Percentiles rank a stretch among this genome's conserved stretches.
phyloP scores from a whole-genome alignment of 2,113 vertebrate genomes.

The Percopsis transmontana region DNA sequence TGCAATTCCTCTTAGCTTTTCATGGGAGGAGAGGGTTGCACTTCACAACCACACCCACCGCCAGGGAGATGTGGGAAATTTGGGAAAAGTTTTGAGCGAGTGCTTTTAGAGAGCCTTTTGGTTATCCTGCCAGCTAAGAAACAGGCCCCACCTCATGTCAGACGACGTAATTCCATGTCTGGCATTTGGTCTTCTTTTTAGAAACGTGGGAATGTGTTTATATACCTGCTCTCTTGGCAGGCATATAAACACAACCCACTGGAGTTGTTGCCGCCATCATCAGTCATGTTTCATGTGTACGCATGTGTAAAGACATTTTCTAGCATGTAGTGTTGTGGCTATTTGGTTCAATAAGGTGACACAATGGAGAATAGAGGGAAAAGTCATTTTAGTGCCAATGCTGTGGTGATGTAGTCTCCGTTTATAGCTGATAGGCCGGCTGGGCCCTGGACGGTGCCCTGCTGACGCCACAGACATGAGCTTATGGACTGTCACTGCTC shows the following conservation, averaged over 20 bases:
- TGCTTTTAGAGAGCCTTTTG: constrained; percentile 59
- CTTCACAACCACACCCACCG: constrained; percentile 67
- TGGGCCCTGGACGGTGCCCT: constrained; percentile 46
- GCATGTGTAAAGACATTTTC: constrained; percentile 19
- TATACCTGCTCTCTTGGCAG: background rate
- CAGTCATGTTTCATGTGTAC: background rate
- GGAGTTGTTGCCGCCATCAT: background rate
- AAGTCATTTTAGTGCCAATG: constrained; percentile 61
- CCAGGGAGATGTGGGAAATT: constrained; percentile 60
- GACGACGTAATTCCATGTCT: constrained; percentile 9
- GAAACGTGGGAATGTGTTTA: constrained; percentile 21
- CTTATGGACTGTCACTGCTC: constrained; percentile 41
- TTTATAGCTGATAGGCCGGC: constrained; percentile 61
- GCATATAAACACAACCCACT: too few relatives aligned
- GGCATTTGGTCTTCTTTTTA: constrained; percentile 25
- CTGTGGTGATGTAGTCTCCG: constrained; percentile 55
- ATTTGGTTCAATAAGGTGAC: constrained; percentile 17
- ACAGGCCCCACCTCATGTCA: constrained; percentile 20
- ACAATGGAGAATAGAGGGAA: constrained; percentile 64
- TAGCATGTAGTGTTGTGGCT: background rate
- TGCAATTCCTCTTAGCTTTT: constrained; percentile 64
- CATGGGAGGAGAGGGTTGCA: constrained; percentile 57
- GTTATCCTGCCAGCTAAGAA: constrained; percentile 14
- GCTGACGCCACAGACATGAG: constrained; percentile 39
- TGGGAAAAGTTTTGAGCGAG: constrained; percentile 59